These are phyloP conservation scores for Girardia tigrina DNA, from an alignment of 2,888 invertebrate genomes.

Conservation along the genomic window DNA sequence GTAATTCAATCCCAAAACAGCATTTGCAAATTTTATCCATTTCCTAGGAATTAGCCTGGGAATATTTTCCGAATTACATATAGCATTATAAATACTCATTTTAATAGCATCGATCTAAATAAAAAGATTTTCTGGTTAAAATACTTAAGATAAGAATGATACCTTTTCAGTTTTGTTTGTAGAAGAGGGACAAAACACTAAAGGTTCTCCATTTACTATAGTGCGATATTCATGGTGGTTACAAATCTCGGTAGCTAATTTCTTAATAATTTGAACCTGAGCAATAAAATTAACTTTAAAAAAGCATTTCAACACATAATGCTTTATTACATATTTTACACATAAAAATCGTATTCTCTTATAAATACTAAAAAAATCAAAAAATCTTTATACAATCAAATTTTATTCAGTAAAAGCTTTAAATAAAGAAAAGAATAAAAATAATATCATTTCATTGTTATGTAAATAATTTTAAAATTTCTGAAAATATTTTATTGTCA, in stretches of 20 bases:
- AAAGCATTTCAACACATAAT: too few species aligned
- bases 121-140: neutral
- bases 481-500: too few species aligned
- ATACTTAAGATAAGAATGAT: neutral
- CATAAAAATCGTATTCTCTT: too few species aligned
- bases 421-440: too few species aligned
- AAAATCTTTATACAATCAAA: too few species aligned
- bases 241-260: neutral
- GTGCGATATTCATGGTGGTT: neutral
- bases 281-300: neutral
- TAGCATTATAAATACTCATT: neutral
- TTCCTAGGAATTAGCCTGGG: neutral
- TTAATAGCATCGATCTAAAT: neutral
- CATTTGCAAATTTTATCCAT: slow-evolving; percentile 12
- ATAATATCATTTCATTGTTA: too few species aligned
- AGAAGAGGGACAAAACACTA: neutral
- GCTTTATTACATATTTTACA: too few species aligned
- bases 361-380: too few species aligned
- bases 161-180: slow-evolving; percentile 8
- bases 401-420: too few species aligned
- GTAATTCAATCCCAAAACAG: neutral
- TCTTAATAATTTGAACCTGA: neutral
- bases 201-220: neutral
- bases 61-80: neutral
- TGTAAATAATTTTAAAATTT: too few species aligned